Base-by-base conservation (phyloP, 2,888 invertebrate species). In the Drosophila anomalipes region DNA sequence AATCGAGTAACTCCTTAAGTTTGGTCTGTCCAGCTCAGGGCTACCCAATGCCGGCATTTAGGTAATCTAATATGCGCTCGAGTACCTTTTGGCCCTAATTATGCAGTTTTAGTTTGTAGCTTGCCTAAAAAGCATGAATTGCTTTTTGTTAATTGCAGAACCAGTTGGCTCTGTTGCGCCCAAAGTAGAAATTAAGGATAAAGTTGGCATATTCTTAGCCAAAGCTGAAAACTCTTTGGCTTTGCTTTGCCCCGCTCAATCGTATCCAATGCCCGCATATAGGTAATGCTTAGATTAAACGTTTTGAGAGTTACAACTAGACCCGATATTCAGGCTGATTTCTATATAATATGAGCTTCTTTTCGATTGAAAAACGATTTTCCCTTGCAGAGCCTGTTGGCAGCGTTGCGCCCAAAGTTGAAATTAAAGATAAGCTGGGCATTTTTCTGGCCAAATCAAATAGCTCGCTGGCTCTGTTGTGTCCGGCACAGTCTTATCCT, bases 11-110 rank as follows among this genome's bases (percentile, higher is more conserved):
- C 58, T 94, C 94, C 47, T 89, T 95, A 86, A 95, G 95, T 60
- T 94, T 97, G 84, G 94, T 95, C 82, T 97, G 96, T 91, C 96
- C 96, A 68, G 96, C 96, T 63, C 96, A 97, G 94, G 96, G 96
- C 56, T 95, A 94, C 92, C 95, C 95, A 69, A 94, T 91, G 80
- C 92, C 92, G 0, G 85, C 86, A 14, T 91, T 90, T 91, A 90
- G 89, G 87, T 89, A 83, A 79, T 59, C 4, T 2, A 35, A 1
- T 58, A 52, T 47, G 16, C 16, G 16, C 16, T 77, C 71, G 77
- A 79, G 67, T 78, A 68, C 39, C 33, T 12, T 53, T 41, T 32
- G 16, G 16, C 22, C 56, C 3, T n/a, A n/a, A 35, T 44, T 12
- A 7, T n/a, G 47, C 54, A 52, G 49, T 53, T 3, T 54, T 4